Base-by-base conservation (phyloP, 2,888 invertebrate genomes). In the Caenorhabditis sp. region DNA sequence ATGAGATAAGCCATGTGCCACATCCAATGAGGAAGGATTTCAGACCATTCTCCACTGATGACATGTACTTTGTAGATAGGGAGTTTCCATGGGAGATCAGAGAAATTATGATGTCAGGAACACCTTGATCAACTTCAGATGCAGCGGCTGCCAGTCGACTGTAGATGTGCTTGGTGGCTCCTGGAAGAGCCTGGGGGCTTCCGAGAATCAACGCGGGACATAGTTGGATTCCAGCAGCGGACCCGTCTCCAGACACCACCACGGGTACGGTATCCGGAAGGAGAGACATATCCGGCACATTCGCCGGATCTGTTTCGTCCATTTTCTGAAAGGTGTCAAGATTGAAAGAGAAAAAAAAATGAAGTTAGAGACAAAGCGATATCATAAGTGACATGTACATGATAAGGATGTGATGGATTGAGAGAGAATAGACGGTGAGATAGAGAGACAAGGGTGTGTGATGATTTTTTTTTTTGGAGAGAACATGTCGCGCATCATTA, bases 151-250 rank as follows among this genome's bases (percentile, higher is more conserved):
- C 90, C 49, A 91, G 79, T 2, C 89, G 77, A 66, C 87, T 87
- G 80, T 88, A 89, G 58, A 90, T 88, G 68, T 91, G 89, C 69
- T 91, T 91, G 10, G 88, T 87, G 19, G 90, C 87, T 16, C 82
- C 86, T 1, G 90, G 90, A 35, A 90, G 77, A n/a, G 86, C 86
- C 49, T 87, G 75, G 56, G 80, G 68, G 22, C 77, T 77, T 41
- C 87, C 87, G 19, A 87, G 72, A 10, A 87, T 69, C 22, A 87
- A 31, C 2, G 87, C 75, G 2, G 87, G 87, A 44, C 87, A 87
- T 19, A 87, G 44, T 49, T 87, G 87, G 22, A 87, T 85, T 12
- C 84, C 82, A 44, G 84, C 82, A 0, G 73, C 75, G 0, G 77
- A 74, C 6, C 82, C 84, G 19, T 83, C 85, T 16, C 26, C 69